Evolutionary conservation across 2,888 invertebrate species (phyloP).

Genomic region (Spodoptera littoralis): DNA sequence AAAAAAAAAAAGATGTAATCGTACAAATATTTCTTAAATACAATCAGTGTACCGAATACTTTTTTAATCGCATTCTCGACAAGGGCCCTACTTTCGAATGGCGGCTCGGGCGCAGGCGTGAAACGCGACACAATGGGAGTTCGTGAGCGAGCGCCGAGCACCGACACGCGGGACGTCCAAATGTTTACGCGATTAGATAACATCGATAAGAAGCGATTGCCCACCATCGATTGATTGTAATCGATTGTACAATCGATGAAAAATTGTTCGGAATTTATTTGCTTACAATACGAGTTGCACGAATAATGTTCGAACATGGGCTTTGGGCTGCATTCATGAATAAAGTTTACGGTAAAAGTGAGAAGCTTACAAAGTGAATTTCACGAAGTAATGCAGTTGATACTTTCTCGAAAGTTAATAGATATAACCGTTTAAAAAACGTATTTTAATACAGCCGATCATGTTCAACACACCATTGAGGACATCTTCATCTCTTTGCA

Average conservation of each 20-base stretch:
- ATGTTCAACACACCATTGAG: too few relatives aligned
- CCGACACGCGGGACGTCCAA: conserved; percentile 73
- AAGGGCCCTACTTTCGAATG: conserved; percentile 70
- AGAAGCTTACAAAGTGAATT: not conserved
- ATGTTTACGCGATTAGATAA: conserved; percentile 82
- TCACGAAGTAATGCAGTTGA: not conserved
- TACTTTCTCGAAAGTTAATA: too few relatives aligned
- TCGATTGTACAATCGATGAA: conserved; percentile 59
- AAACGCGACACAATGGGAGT: conserved; percentile 77
- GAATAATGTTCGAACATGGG: conserved; percentile 20
- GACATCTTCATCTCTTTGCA: too few relatives aligned
- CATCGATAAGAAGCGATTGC: conserved; percentile 71
- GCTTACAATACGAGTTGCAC: conserved; percentile 33
- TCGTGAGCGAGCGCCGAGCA: conserved; percentile 68
- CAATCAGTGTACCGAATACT: conserved; percentile 63
- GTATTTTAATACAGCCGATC: too few relatives aligned
- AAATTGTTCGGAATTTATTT: conserved; percentile 55
- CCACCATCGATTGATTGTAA: conserved; percentile 68
- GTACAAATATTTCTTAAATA: conserved; percentile 64
- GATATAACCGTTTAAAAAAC: too few relatives aligned
- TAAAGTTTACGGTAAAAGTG: conserved; percentile 13
- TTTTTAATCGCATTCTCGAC: conserved; percentile 71
- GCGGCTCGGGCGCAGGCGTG: conserved; percentile 71
- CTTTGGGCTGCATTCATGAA: conserved; percentile 25
- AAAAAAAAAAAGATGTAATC: conserved; percentile 53